Percentiles rank a stretch among this genome's conserved stretches.
These are phyloP conservation scores for Tenebrosternarchus preto DNA, from an alignment of 2,113 vertebrate genomes.

Conservation along the genomic window DNA sequence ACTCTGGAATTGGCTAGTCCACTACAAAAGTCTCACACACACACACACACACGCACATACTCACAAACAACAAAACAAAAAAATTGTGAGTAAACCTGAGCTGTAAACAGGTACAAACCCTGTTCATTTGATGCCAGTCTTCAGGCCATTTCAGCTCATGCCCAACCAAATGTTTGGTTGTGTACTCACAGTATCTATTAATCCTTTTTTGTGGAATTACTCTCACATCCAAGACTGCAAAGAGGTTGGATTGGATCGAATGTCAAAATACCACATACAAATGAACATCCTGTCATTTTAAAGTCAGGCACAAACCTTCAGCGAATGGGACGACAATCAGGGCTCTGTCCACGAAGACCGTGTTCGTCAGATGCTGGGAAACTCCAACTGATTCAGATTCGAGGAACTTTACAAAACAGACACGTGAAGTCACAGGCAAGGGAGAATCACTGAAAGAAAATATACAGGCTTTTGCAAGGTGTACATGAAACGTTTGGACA, in stretches of 20 bases:
- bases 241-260: background rate
- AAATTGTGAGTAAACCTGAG: constrained; percentile 30
- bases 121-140: constrained; percentile 1
- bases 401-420: constrained; percentile 99
- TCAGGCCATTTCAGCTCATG: background rate
- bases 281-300: background rate
- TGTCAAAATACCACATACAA: background rate
- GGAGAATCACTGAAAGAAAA: constrained; percentile 95
- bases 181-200: background rate
- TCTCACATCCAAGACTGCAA: background rate
- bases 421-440: constrained; percentile 98
- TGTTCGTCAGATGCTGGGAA: constrained; percentile 99
- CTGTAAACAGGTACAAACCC: background rate
- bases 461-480: constrained; percentile 77
- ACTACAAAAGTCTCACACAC: constrained; percentile 97
- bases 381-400: constrained; percentile 96
- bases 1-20: constrained; percentile 99
- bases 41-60: constrained; percentile 88
- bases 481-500: constrained; percentile 64
- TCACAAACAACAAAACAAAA: constrained; percentile 92
- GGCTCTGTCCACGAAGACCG: constrained; percentile 99
- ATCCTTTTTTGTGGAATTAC: background rate
- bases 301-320: constrained; percentile 88
- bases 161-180: background rate
- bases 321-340: constrained; percentile 98